Conservation (phyloP, 1,140 invertebrate species). For the Cydia splendana region DNA sequence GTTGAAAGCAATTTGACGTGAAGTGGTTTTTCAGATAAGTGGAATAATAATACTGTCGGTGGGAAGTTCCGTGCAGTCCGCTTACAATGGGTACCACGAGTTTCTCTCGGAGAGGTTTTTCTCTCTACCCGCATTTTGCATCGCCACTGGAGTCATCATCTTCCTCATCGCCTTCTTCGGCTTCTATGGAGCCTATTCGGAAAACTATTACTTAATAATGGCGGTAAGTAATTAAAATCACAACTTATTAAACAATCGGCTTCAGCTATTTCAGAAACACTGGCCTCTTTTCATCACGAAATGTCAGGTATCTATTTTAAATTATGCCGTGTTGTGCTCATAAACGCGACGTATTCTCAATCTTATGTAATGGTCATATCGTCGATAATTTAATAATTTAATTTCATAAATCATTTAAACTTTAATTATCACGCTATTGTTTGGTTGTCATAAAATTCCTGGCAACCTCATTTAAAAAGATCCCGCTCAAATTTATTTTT, state of each 20-base stretch:
- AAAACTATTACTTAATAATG: slow-evolving; percentile 90
- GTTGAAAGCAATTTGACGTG: slow-evolving; percentile 38
- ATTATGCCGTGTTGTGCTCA: slow-evolving; percentile 32
- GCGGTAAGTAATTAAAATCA: slow-evolving; percentile 79
- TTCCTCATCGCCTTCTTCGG: slow-evolving; percentile 92
- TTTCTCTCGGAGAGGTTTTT: slow-evolving; percentile 81
- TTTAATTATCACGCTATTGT: background rate
- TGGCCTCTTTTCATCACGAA: slow-evolving; percentile 24
- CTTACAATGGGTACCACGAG: slow-evolving; percentile 84
- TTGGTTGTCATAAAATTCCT: background rate
- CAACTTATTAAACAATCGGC: slow-evolving; percentile 14
- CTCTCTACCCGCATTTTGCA: slow-evolving; percentile 86
- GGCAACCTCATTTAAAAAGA: background rate
- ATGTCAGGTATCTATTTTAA: slow-evolving; percentile 34
- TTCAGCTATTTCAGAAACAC: slow-evolving; percentile 26
- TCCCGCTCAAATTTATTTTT: background rate
- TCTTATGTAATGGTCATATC: slow-evolving; percentile 16
- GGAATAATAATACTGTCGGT: slow-evolving; percentile 85
- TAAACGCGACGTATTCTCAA: background rate
- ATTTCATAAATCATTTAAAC: background rate
- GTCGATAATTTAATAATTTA: slow-evolving; percentile 8
- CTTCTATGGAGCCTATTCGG: slow-evolving; percentile 91
- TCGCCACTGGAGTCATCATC: slow-evolving; percentile 89
- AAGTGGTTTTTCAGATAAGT: slow-evolving; percentile 81
- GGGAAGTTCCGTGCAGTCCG: slow-evolving; percentile 83